Evolutionary conservation across 2,113 vertebrate species (phyloP).

Genomic region (Plecturocebus donacophilus): DNA sequence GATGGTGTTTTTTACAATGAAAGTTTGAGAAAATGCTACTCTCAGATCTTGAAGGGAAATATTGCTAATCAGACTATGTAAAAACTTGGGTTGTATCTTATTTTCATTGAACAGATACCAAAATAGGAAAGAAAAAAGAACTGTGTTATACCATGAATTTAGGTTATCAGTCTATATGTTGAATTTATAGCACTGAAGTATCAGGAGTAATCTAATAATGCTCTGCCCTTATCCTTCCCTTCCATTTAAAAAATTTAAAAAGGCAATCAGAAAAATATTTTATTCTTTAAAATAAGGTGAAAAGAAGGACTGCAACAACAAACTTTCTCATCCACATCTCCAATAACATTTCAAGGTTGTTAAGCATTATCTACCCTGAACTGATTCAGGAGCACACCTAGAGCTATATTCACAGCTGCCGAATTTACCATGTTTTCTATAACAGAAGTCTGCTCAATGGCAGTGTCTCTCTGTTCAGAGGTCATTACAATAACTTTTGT

Average conservation of each 20-base stretch:
- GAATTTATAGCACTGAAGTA: conserved; percentile 59
- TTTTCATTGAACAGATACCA: conserved; percentile 42
- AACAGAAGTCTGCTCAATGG: background rate
- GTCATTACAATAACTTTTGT: background rate
- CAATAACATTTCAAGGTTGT: background rate
- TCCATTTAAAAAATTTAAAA: conserved; percentile 22
- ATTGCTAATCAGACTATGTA: conserved; percentile 16
- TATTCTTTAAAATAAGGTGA: conserved; percentile 43
- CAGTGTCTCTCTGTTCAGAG: conserved; percentile 10
- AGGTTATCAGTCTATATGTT: conserved; percentile 39
- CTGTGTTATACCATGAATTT: conserved; percentile 22
- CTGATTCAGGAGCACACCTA: background rate
- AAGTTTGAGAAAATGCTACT: conserved; percentile 24
- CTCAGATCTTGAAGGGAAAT: conserved; percentile 43
- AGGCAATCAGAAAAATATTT: conserved; percentile 26
- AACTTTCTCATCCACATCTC: background rate
- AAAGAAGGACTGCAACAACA: background rate
- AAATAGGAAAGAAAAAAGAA: background rate
- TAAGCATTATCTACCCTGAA: too few species aligned
- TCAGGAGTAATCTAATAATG: background rate
- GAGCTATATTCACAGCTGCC: background rate
- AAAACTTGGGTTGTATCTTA: conserved; percentile 46
- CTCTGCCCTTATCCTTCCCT: background rate
- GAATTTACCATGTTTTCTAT: background rate
- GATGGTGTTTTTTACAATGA: conserved; percentile 7